Percentiles rank a stretch among this genome's conserved stretches.
These are phyloP conservation scores for Nycticorax nycticorax DNA, from an alignment of 2,113 vertebrate genomes.

Conservation along the genomic window DNA sequence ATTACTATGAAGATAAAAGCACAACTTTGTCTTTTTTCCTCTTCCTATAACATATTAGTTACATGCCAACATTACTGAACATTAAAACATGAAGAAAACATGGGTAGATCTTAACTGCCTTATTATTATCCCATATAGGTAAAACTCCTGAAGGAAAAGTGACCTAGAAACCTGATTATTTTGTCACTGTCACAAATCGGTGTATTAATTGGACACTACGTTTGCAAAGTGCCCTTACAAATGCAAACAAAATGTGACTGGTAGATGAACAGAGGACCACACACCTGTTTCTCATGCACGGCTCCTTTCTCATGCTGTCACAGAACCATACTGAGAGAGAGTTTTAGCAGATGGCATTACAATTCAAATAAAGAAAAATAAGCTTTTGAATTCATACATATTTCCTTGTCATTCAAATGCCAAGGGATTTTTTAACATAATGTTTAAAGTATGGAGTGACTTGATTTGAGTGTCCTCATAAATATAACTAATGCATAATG, in stretches of 20 bases:
- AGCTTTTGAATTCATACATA: constrained; percentile 49
- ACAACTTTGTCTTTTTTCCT: neutral
- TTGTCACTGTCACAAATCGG: constrained; percentile 39
- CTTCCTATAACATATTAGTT: neutral
- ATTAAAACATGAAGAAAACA: neutral
- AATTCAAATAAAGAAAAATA: constrained; percentile 72
- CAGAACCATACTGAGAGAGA: constrained; percentile 28
- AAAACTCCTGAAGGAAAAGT: constrained; percentile 2
- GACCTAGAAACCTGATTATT: constrained; percentile 32
- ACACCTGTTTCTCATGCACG: constrained; percentile 41
- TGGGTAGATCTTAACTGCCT: neutral
- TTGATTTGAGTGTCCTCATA: constrained; percentile 43
- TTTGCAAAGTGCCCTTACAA: constrained; percentile 44
- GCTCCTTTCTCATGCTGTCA: constrained; percentile 46
- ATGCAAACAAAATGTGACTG: constrained; percentile 64
- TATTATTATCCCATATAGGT: neutral
- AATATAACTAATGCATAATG: constrained; percentile 47
- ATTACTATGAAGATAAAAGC: neutral
- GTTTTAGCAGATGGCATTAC: constrained; percentile 71
- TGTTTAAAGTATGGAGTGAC: constrained; percentile 50
- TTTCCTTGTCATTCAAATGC: constrained; percentile 57
- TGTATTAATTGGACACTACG: constrained; percentile 43
- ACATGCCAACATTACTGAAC: neutral
- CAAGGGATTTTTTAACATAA: constrained; percentile 44
- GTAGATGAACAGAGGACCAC: constrained; percentile 45